A percentile compares a stretch with the other conserved stretches of the same genome.
These are phyloP conservation scores for Sciurus niger DNA, from an alignment of 2,113 vertebrate genomes.

Conservation along the genomic window DNA sequence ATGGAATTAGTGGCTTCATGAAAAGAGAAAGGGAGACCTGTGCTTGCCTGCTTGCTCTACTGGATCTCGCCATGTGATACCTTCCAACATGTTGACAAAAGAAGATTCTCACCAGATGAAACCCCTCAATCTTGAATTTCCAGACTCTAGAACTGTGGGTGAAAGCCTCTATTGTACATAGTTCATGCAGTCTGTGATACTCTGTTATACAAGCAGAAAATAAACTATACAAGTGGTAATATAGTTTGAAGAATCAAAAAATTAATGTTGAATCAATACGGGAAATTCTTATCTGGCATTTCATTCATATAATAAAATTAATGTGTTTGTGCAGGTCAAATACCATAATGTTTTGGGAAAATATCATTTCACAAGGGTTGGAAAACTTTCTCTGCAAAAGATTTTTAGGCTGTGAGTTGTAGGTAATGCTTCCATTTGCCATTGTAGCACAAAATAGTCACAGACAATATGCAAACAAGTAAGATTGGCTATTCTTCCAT, in stretches of 20 bases:
- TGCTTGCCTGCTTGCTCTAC: not conserved
- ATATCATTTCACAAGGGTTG: not conserved
- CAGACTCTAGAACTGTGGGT: too few species aligned
- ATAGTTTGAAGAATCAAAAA: not conserved
- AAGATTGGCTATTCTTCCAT: not conserved
- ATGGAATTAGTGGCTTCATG: not conserved
- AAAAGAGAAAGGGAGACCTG: not conserved
- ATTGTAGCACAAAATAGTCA: not conserved
- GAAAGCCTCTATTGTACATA: not conserved
- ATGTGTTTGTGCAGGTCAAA: not conserved
- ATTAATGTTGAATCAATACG: conserved; percentile 23
- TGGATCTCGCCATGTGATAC: too few species aligned
- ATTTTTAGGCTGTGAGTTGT: not conserved
- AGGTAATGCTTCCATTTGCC: not conserved
- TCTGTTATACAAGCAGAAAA: not conserved
- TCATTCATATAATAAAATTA: conserved; percentile 50
- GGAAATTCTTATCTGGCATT: not conserved
- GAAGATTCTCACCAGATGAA: not conserved
- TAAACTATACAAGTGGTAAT: not conserved
- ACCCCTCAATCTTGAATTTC: not conserved
- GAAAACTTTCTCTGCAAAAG: not conserved
- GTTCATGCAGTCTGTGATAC: not conserved
- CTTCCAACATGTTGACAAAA: not conserved
- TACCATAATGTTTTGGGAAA: conserved; percentile 10
- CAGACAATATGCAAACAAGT: not conserved